These are phyloP conservation scores for Synanthedon tipuliformis DNA, from an alignment of 2,888 invertebrate genomes.

Conservation along the genomic window DNA sequence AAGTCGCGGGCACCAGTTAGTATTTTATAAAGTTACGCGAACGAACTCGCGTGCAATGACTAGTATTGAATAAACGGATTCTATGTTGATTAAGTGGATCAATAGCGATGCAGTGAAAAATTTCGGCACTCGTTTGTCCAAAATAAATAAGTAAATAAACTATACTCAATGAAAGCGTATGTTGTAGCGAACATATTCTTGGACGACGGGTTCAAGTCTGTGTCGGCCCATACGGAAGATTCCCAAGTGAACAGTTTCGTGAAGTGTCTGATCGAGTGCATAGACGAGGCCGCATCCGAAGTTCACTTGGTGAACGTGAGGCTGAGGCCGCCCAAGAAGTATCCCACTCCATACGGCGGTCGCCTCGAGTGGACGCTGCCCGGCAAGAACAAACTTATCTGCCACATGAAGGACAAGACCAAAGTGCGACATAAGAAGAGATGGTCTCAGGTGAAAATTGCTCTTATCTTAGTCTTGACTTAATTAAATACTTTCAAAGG, in stretches of 20 bases:
- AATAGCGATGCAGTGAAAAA: no score
- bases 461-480: no score
- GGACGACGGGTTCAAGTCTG: slow-evolving; percentile 83
- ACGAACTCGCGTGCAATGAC: no score
- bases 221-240: slow-evolving; percentile 73
- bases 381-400: slow-evolving; percentile 85
- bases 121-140: neutral
- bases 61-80: no score
- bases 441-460: slow-evolving; percentile 79
- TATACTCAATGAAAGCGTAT: neutral
- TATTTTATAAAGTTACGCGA: no score
- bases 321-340: slow-evolving; percentile 77
- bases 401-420: slow-evolving; percentile 89
- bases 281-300: slow-evolving; percentile 81
- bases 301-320: slow-evolving; percentile 75
- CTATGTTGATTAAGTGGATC: no score
- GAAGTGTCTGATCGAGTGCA: slow-evolving; percentile 74
- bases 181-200: slow-evolving; percentile 81
- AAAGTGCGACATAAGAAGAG: slow-evolving; percentile 91
- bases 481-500: no score
- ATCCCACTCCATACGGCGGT: slow-evolving; percentile 88
- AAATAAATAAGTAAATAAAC: no score
- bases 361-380: slow-evolving; percentile 86
- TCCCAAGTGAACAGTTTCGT: slow-evolving; percentile 87
- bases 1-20: no score